Percentiles rank a stretch among this genome's conserved stretches.
Evolutionary conservation across 2,113 vertebrate genomes (phyloP).

Genomic region (Pterocles burchelli): DNA sequence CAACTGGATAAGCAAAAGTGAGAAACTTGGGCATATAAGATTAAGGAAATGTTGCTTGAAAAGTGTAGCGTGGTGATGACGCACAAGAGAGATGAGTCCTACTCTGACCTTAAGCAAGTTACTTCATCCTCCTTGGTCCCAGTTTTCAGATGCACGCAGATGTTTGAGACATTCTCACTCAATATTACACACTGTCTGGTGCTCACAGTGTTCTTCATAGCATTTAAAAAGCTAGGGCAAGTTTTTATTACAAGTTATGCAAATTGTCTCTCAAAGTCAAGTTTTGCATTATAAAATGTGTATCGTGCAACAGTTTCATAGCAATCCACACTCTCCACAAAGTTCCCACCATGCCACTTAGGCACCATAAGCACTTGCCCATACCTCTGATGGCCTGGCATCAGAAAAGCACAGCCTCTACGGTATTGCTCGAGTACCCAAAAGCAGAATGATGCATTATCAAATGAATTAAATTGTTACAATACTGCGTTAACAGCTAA

Average conservation of each 20-base stretch:
- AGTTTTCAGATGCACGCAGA: background rate
- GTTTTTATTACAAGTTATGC: fast-evolving
- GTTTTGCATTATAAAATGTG: background rate
- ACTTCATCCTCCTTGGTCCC: background rate
- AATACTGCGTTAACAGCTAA: background rate
- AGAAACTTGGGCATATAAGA: background rate
- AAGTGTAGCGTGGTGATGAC: fast-evolving
- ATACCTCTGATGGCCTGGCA: background rate
- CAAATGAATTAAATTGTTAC: background rate
- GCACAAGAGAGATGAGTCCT: background rate
- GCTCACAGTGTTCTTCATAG: background rate
- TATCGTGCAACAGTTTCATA: background rate
- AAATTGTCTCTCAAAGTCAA: background rate
- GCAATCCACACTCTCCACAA: background rate
- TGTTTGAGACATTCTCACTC: background rate
- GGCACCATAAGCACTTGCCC: background rate
- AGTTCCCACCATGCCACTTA: background rate
- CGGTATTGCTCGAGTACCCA: background rate
- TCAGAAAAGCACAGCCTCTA: background rate
- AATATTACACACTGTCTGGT: background rate
- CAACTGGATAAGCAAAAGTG: constrained; percentile 44
- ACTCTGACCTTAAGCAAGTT: background rate
- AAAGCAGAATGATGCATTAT: background rate
- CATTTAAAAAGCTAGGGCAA: background rate
- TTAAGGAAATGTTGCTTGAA: background rate